A percentile compares a stretch with the other conserved stretches of the same genome.
phyloP scores from a whole-genome alignment of 2,797 vertebrate genomes.

The Poeciliopsis gracilis region DNA sequence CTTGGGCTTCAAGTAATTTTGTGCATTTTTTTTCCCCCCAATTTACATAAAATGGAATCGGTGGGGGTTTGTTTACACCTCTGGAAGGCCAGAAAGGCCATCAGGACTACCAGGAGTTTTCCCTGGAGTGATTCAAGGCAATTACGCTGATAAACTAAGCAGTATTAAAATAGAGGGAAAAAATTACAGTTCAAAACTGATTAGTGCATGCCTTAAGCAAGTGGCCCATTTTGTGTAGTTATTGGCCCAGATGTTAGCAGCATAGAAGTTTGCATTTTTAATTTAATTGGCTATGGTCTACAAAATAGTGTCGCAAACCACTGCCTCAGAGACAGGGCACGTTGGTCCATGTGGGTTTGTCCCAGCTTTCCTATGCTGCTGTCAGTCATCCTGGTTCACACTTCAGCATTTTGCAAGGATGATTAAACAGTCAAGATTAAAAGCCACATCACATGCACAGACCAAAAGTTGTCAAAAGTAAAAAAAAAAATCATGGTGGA shows the following conservation, averaged over 20 bases:
- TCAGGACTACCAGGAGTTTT: conserved; percentile 1
- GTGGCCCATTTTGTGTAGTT: conserved; percentile 3
- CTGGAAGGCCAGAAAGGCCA: neutral
- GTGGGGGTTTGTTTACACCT: neutral
- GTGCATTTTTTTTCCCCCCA: neutral
- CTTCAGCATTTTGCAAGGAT: neutral
- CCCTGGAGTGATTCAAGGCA: neutral
- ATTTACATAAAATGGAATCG: neutral
- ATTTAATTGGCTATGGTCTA: conserved; percentile 1
- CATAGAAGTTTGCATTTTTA: neutral
- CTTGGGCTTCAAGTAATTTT: neutral
- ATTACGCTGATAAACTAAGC: conserved; percentile 9
- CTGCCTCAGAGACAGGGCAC: neutral
- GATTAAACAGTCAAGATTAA: neutral
- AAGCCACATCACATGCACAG: neutral
- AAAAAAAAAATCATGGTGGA: neutral
- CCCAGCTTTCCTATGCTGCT: neutral
- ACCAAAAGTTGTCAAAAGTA: neutral
- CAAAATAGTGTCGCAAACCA: neutral
- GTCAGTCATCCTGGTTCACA: neutral
- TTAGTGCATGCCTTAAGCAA: conserved; percentile 6
- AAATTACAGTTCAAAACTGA: conserved; percentile 7
- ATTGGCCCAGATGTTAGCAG: conserved; percentile 9
- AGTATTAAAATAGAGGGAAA: neutral
- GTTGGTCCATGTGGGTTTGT: neutral